phyloP scores from a whole-genome alignment of 23 tunicate species.

The Phallusia fumigata region DNA sequence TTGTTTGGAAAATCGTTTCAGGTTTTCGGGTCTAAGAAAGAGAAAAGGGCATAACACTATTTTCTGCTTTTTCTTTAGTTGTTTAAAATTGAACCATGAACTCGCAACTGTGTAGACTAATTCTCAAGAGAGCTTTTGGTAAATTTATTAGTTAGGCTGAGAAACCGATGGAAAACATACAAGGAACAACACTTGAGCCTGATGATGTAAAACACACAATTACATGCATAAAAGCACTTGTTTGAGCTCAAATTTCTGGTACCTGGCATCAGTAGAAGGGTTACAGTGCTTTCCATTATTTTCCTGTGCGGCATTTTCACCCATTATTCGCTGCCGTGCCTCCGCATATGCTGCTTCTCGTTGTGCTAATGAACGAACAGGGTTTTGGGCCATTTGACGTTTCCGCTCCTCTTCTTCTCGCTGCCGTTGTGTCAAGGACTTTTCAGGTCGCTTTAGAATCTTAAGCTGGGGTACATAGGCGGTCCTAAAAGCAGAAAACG shows the following conservation, averaged over 20 bases:
- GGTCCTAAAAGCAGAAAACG: too few species aligned
- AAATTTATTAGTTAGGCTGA: too few species aligned
- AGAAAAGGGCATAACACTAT: background rate
- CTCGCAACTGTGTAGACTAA: too few species aligned
- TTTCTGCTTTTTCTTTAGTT: too few species aligned
- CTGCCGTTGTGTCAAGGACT: constrained; percentile 22
- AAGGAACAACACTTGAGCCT: too few species aligned
- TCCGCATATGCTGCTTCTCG: constrained; percentile 96
- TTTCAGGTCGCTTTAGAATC: constrained; percentile 70
- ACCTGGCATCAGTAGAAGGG: background rate
- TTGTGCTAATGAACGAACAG: constrained; percentile 76
- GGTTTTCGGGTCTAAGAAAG: constrained; percentile 45
- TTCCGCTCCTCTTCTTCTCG: constrained; percentile 33
- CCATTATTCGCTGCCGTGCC: constrained; percentile 94
- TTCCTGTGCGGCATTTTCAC: constrained; percentile 20
- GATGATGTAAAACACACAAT: too few species aligned
- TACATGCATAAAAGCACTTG: too few species aligned
- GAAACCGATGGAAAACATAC: too few species aligned
- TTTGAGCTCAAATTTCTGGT: too few species aligned
- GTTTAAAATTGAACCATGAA: too few species aligned
- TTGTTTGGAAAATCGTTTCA: constrained; percentile 53
- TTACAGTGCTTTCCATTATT: constrained; percentile 3
- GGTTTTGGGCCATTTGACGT: constrained; percentile 32
- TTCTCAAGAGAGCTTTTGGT: too few species aligned
- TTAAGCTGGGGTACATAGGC: constrained; percentile 80